phyloP scores from a whole-genome alignment of 2,888 invertebrate genomes.

The Prenolepis imparis region DNA sequence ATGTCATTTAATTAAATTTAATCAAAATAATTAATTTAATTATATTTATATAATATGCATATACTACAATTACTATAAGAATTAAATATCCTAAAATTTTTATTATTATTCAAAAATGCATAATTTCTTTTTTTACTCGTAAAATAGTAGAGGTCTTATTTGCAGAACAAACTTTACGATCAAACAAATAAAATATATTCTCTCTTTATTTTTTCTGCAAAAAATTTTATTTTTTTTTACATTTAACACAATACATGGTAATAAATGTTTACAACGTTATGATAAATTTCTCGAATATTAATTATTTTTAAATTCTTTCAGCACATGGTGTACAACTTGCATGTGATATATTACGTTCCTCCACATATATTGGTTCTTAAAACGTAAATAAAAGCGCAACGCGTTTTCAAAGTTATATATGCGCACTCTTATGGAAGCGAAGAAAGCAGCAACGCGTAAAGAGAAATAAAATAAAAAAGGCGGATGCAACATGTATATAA shows the following conservation, averaged over 20 bases:
- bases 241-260: not conserved
- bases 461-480: slow-evolving; percentile 58
- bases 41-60: slow-evolving; percentile 5
- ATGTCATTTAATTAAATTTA: slow-evolving; percentile 39
- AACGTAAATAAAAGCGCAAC: not conserved
- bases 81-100: slow-evolving; percentile 12
- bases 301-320: not conserved
- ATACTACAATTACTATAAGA: not conserved
- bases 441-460: not conserved
- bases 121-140: not conserved
- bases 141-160: not conserved
- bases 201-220: too few relatives aligned
- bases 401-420: not conserved
- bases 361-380: not conserved
- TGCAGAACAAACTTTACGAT: too few relatives aligned
- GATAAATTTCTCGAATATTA: not conserved
- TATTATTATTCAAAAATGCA: not conserved
- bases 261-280: not conserved
- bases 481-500: slow-evolving; percentile 41
- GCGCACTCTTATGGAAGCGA: slow-evolving; percentile 26
- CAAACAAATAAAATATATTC: too few relatives aligned
- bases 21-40: not conserved
- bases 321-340: not conserved
- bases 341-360: not conserved
- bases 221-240: not conserved